These are phyloP conservation scores for Ceyx cyanopectus DNA, from an alignment of 2,113 vertebrate species.

Conservation along the genomic window DNA sequence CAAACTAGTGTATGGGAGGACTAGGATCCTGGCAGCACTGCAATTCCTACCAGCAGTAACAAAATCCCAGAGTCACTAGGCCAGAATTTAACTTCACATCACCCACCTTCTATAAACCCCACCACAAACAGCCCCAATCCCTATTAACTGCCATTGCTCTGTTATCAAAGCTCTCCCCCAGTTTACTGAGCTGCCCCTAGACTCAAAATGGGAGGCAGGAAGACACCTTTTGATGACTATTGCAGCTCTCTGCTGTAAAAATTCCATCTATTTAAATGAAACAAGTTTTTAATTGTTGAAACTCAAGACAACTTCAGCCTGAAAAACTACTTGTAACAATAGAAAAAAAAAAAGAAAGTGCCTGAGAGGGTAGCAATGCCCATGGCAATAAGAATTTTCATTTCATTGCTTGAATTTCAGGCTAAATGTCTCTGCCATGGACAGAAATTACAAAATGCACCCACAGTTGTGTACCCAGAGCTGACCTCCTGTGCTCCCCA, in stretches of 20 bases:
- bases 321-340: background rate
- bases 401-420: fast-evolving
- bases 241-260: background rate
- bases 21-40: background rate
- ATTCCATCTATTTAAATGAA: background rate
- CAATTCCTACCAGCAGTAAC: fast-evolving
- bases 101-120: background rate
- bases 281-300: background rate
- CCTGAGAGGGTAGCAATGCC: background rate
- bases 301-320: background rate
- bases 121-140: background rate
- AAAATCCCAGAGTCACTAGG: background rate
- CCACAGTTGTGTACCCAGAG: fast-evolving
- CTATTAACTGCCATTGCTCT: too few relatives aligned
- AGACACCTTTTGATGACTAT: background rate
- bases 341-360: background rate
- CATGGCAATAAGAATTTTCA: background rate
- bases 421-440: background rate
- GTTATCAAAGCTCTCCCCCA: fast-evolving
- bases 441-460: background rate
- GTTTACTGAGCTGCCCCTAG: background rate
- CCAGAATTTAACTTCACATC: background rate
- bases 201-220: background rate
- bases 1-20: fast-evolving
- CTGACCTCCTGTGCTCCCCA: background rate